Base-by-base conservation (phyloP, 2,113 vertebrate species). In the Syngnathus typhle region DNA sequence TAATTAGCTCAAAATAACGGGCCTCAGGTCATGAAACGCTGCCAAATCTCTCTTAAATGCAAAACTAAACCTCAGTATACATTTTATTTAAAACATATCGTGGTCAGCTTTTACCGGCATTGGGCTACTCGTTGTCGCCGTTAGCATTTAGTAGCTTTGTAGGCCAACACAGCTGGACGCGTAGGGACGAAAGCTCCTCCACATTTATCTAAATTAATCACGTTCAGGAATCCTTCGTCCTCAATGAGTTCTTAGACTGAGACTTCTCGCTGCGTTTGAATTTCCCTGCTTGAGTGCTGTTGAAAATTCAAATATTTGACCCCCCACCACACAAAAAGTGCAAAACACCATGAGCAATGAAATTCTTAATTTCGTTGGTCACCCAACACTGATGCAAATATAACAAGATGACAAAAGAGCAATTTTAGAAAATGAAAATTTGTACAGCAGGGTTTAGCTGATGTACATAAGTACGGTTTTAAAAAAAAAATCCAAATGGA, bases 1-100 rank as follows among this genome's bases (percentile, higher is more conserved):
- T 38, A 37, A 65, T 54, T 65, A 52, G 46, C 36, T 65, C 12
- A 37, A 41, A 65, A 52, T 62, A 62, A 19, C 60, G 60, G 60
- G 60, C 60, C 41, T 43, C 3, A 23, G n/a, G 21, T 13, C 4
- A 9, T 16, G 10, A 5, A 51, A 65, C 46, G 23, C 43, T 4
- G 32, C 39, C 16, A 46, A 64, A 64, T 36, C 27, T 16, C 27
- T 5, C 27, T 13, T 58, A 5, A 15, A 36, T 7, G 27, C 7
- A 8, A 16, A 36, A 58, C 27, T 32, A 3, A 58, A 32, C 27
- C 2, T 36, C 18, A 11, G 12, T 2, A 37, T 36, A 36, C 6
- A 36, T 13, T 36, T 32, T 5, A 16, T 58, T 2, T 7, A 18
- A 58, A 16, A 58, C 55, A 55, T 5, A 12, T 5, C 2, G 55